These are phyloP conservation scores for Leptopilina myrica DNA, from an alignment of 2,888 invertebrate species.

Conservation along the genomic window DNA sequence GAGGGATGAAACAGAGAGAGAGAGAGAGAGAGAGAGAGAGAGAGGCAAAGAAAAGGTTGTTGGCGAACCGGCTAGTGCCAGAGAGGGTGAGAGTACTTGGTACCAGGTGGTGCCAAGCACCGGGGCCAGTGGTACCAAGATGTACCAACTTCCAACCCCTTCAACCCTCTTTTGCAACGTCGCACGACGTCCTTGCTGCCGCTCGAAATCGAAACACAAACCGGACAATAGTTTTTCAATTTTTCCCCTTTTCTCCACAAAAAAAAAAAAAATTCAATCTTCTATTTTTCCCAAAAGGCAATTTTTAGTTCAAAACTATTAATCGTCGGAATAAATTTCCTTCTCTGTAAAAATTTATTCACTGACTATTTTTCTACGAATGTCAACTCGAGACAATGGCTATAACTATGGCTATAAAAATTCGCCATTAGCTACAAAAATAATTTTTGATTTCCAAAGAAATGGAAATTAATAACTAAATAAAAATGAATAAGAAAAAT, in stretches of 20 bases:
- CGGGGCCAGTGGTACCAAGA: constrained; percentile 69
- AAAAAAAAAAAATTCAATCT: not conserved
- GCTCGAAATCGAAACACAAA: not conserved
- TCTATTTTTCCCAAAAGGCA: no score
- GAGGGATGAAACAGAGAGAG: constrained; percentile 36
- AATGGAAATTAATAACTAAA: no score
- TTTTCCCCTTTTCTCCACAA: not conserved
- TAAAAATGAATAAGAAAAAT: no score
- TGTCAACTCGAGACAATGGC: no score
- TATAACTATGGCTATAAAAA: no score
- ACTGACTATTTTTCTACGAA: no score
- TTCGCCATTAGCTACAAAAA: no score
- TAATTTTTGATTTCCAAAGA: no score
- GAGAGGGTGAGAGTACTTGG: constrained; percentile 61
- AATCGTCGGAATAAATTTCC: no score
- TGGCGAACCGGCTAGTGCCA: constrained; percentile 29
- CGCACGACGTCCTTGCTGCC: constrained; percentile 30
- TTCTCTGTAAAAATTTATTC: no score
- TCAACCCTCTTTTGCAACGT: constrained; percentile 47
- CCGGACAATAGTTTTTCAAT: constrained; percentile 13
- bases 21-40: constrained; percentile 43
- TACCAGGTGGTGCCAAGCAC: constrained; percentile 69
- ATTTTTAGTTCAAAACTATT: no score
- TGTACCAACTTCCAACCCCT: constrained; percentile 66
- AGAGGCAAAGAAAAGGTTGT: constrained; percentile 15